A percentile compares a stretch with the other conserved stretches of the same genome.
phyloP scores from a whole-genome alignment of 2,888 invertebrate species.

The Leptopilina myrica region DNA sequence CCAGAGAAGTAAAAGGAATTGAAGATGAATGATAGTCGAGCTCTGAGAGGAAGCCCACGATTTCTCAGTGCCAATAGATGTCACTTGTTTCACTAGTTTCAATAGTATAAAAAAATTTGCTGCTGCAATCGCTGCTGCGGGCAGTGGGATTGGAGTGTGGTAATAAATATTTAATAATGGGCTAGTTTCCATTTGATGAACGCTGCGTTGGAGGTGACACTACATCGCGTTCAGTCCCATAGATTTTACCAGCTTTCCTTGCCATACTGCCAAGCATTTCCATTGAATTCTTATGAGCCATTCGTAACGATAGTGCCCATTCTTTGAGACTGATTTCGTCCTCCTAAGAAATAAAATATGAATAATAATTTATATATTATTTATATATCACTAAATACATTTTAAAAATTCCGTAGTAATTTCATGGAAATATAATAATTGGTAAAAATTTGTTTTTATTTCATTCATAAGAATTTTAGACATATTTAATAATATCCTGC shows the following conservation, averaged over 20 bases:
- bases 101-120: conserved; percentile 72
- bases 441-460: too few relatives aligned
- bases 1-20: conserved; percentile 35
- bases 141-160: conserved; percentile 73
- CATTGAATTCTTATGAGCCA: conserved; percentile 96
- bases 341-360: conserved; percentile 75
- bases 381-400: too few relatives aligned
- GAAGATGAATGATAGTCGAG: conserved; percentile 46
- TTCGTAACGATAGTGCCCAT: conserved; percentile 96
- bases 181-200: conserved; percentile 80
- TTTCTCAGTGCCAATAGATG: conserved; percentile 51
- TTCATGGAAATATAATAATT: too few relatives aligned
- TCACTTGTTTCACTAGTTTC: conserved; percentile 45
- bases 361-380: too few relatives aligned
- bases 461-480: too few relatives aligned
- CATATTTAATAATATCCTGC: too few relatives aligned
- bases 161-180: conserved; percentile 59
- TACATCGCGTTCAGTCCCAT: conserved; percentile 87
- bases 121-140: conserved; percentile 68
- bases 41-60: conserved; percentile 46
- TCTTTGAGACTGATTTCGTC: conserved; percentile 99
- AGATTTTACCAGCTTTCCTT: conserved; percentile 98
- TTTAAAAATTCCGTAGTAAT: too few relatives aligned
- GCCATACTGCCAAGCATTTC: conserved; percentile 98
- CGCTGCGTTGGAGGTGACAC: conserved; percentile 77